Conservation (phyloP, 2,113 vertebrate genomes). For the Malurus elegans region DNA sequence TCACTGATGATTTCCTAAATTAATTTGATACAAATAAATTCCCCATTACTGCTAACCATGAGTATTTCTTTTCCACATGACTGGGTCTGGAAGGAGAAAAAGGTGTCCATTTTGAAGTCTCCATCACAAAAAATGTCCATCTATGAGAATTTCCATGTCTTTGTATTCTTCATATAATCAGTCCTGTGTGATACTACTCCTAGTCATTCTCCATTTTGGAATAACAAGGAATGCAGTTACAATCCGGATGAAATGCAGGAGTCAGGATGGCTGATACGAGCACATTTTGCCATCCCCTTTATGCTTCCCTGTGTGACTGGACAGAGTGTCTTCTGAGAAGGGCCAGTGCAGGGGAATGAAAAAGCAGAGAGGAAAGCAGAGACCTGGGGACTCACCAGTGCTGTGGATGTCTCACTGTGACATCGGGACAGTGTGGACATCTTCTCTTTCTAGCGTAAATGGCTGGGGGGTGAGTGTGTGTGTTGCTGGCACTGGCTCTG, state of each 20-base stretch:
- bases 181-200: not conserved
- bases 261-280: not conserved
- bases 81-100: not conserved
- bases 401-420: not conserved
- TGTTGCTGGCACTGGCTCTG: not conserved
- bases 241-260: not conserved
- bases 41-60: not conserved
- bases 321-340: not conserved
- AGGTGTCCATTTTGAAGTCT: not conserved
- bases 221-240: not conserved
- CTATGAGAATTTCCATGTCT: not conserved
- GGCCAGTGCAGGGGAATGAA: not conserved
- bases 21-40: not conserved
- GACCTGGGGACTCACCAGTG: not conserved
- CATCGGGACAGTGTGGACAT: no score
- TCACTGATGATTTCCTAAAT: conserved; percentile 15
- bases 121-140: not conserved
- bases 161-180: not conserved
- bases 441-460: not conserved
- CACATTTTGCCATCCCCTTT: not conserved
- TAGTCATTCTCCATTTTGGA: not conserved
- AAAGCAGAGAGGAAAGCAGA: not conserved
- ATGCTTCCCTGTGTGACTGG: not conserved
- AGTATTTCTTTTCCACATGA: not conserved
- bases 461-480: not conserved